Base-by-base conservation (phyloP, 2,888 invertebrate species). In the Crepidodera aurea region DNA sequence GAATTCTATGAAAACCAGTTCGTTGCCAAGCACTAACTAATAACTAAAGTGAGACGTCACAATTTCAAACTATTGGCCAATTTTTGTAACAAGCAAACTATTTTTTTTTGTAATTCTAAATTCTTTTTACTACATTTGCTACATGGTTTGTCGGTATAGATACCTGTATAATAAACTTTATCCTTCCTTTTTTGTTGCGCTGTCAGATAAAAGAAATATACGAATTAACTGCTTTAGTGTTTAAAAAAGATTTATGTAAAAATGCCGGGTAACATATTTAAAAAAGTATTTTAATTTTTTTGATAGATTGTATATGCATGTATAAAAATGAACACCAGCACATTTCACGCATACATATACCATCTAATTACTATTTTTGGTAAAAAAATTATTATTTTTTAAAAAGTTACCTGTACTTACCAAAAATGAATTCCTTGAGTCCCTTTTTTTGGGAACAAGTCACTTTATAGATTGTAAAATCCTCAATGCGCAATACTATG, bases 381-480 rank as follows among this genome's bases (percentile, higher is more conserved):
- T n/a, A 32, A n/a, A 32, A 32, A 32, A 8, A n/a, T n/a, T 8
- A 10, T 32, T 32, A 32, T n/a, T 32, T 32, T 32, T n/a, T 10
- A 32, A 32, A n/a, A n/a, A 29, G 10, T 29, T 8, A 29, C 29
- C 29, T 2, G n/a, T 48, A 69, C 73, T 79, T 82, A 91, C 90
- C 90, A 80, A 88, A 84, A 70, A 91, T 83, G 75, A 94, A 92
- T 81, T 94, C 94, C 83, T 94, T 94, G 13, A 90, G 88, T 65
- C 86, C 82, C 70, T 89, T 86, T 69, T 90, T 90, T 72, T 88
- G 87, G 51, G 89, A 88, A 10, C 88, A 86, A 1, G 92, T 92
- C 18, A 94, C 93, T 78, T 90, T 88, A 80, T 92, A 93, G 51
- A 98, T 86, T 6, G 91, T 91, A 75, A 98, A 93, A 80, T 98